Percentiles rank a stretch among this genome's conserved stretches.
Evolutionary conservation across 2,113 vertebrate species (phyloP).

Genomic region (Zosterops hypoxanthus): DNA sequence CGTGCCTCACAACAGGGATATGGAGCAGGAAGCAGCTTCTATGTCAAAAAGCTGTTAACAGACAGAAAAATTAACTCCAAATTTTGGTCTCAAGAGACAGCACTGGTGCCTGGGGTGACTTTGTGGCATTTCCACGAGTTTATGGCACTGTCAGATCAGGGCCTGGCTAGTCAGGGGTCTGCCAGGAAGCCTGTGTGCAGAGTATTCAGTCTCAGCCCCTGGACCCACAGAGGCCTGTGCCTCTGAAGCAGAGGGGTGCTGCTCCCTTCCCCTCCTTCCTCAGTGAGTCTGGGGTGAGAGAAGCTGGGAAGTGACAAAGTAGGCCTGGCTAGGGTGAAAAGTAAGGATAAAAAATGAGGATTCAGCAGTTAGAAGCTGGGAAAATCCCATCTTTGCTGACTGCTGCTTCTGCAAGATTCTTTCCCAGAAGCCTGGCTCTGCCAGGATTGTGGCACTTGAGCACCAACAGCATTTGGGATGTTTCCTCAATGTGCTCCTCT

Average conservation of each 20-base stretch:
- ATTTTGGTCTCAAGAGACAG: neutral
- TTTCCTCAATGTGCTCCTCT: neutral
- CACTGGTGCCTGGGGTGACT: neutral
- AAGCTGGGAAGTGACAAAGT: neutral
- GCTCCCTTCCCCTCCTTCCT: neutral
- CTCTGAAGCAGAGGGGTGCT: neutral
- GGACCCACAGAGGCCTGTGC: neutral
- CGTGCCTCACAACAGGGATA: rapidly evolving
- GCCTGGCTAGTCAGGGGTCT: neutral
- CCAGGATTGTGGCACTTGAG: neutral
- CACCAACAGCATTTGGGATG: neutral
- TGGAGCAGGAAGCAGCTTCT: neutral
- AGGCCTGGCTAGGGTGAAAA: neutral
- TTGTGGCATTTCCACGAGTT: neutral
- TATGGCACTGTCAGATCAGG: neutral
- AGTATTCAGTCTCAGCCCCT: neutral
- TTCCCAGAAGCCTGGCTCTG: neutral
- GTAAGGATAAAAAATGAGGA: neutral
- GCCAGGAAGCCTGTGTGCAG: neutral
- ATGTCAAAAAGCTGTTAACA: neutral
- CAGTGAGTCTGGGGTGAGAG: rapidly evolving
- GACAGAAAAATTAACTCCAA: neutral
- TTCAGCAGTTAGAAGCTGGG: neutral
- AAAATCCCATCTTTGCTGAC: neutral
- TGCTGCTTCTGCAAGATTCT: neutral